Evolutionary conservation across 2,113 vertebrate species (phyloP).

Genomic region (Myotis davidii): DNA sequence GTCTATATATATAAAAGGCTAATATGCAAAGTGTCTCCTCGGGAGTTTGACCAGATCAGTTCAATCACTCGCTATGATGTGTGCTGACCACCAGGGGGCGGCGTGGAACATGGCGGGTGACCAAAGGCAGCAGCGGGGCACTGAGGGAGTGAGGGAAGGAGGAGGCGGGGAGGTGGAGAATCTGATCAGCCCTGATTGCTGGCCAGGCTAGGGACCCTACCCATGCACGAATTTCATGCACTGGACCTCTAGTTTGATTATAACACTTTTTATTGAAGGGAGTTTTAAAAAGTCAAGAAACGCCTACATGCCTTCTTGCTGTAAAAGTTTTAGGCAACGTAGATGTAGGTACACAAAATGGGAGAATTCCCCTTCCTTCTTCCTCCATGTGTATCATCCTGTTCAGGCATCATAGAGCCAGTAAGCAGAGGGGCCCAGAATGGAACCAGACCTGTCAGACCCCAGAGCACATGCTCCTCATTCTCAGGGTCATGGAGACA

Average conservation of each 20-base stretch:
- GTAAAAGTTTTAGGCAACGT: not conserved
- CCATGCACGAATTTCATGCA: too few species aligned
- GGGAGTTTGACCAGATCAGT: rapidly evolving
- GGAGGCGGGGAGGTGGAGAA: too few species aligned
- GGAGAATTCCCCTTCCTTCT: not conserved
- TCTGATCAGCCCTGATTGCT: too few species aligned
- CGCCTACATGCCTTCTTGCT: not conserved
- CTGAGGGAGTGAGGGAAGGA: too few species aligned
- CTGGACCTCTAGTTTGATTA: not conserved
- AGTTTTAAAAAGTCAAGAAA: not conserved
- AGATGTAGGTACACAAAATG: not conserved
- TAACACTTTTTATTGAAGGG: not conserved
- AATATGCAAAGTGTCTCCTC: too few species aligned
- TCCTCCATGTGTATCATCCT: rapidly evolving
- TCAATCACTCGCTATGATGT: too few species aligned
- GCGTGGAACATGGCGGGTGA: too few species aligned
- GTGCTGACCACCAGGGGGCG: too few species aligned
- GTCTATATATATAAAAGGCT: too few species aligned
- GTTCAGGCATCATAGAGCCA: rapidly evolving
- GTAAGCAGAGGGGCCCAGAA: not conserved
- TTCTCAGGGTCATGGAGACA: not conserved
- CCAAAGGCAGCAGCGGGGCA: too few species aligned
- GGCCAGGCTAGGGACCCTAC: too few species aligned
- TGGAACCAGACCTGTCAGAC: not conserved
- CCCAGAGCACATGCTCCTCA: not conserved